A percentile compares a stretch with the other conserved stretches of the same genome.
Conservation (phyloP, 2,888 invertebrate species). For the Drosophila pseudotakahashii region DNA sequence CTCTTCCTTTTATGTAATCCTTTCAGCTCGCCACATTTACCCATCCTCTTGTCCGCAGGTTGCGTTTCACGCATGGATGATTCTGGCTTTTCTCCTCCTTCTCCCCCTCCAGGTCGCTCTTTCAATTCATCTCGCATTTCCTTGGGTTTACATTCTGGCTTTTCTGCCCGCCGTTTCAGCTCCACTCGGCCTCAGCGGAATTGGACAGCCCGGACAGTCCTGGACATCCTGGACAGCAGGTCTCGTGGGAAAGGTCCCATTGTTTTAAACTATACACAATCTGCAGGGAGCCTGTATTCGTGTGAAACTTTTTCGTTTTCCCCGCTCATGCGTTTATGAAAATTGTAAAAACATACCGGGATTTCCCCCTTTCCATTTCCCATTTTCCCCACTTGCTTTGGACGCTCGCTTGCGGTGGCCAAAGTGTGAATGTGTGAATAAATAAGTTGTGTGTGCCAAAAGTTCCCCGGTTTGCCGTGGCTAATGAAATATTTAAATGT, state of each 20-base stretch:
- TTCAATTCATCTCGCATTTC: slow-evolving; percentile 38
- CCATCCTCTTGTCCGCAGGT: slow-evolving; percentile 23
- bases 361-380: neutral
- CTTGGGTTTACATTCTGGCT: slow-evolving; percentile 49
- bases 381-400: neutral
- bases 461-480: slow-evolving; percentile 46
- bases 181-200: slow-evolving; percentile 8
- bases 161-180: slow-evolving; percentile 38
- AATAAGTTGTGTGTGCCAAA: slow-evolving; percentile 24
- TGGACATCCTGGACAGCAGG: slow-evolving; percentile 12
- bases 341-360: slow-evolving; percentile 51
- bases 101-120: neutral
- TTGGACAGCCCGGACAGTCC: slow-evolving; percentile 15
- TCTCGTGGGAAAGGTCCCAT: slow-evolving; percentile 47
- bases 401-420: slow-evolving; percentile 33
- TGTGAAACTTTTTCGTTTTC: slow-evolving; percentile 15
- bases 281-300: neutral
- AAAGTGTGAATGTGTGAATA: slow-evolving; percentile 49
- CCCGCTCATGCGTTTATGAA: slow-evolving; percentile 49
- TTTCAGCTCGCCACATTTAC: neutral
- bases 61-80: slow-evolving; percentile 32
- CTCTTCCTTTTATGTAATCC: slow-evolving; percentile 7
- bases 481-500: slow-evolving; percentile 76
- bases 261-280: slow-evolving; percentile 55
- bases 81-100: neutral